phyloP scores from a whole-genome alignment of 2,113 vertebrate species.

The Anser brachyrhynchus region DNA sequence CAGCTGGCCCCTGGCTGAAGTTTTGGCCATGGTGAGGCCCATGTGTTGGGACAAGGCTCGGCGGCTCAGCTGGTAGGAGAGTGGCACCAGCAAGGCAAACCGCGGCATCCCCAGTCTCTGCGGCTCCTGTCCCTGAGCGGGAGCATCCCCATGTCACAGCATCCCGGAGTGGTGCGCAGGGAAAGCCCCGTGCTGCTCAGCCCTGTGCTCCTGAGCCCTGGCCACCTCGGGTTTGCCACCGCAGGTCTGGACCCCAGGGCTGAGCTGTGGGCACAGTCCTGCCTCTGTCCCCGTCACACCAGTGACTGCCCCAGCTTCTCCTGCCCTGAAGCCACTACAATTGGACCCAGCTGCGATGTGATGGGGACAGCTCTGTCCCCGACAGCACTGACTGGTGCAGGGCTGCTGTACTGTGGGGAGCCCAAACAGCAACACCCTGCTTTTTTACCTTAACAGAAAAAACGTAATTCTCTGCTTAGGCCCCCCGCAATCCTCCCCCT shows the following conservation, averaged over 20 bases:
- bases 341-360: too few relatives aligned
- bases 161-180: fast-evolving
- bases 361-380: not conserved
- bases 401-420: too few relatives aligned
- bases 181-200: not conserved
- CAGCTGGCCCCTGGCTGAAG: not conserved
- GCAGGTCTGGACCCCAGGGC: too few relatives aligned
- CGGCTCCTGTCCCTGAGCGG: not conserved
- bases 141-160: not conserved
- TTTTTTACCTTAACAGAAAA: not conserved
- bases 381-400: too few relatives aligned
- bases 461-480: not conserved
- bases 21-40: not conserved
- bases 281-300: too few relatives aligned
- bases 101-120: not conserved
- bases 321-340: too few relatives aligned
- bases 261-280: not conserved
- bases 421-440: not conserved
- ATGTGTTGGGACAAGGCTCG: fast-evolving
- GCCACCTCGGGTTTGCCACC: too few relatives aligned
- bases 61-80: not conserved
- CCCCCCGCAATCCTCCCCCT: too few relatives aligned
- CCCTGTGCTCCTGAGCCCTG: not conserved
- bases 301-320: not conserved
- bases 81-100: not conserved